Evolutionary conservation across 2,888 invertebrate genomes (phyloP).

Genomic region (Ochropleura leucogaster): DNA sequence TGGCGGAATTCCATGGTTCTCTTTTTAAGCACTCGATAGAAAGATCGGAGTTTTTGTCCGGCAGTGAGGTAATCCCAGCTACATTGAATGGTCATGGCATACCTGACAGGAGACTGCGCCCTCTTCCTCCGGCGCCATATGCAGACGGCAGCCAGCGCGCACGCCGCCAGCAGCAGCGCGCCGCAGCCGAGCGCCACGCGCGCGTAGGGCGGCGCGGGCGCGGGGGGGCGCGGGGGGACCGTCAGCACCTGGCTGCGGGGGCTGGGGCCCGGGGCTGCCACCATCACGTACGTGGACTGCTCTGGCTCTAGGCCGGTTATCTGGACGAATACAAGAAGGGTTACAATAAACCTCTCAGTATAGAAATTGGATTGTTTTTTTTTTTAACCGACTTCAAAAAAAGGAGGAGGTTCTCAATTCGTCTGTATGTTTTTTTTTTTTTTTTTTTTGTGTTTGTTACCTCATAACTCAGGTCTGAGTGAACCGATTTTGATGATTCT

Average conservation of each 20-base stretch:
- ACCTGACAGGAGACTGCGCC: constrained; percentile 75
- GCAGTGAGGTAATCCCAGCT: too few relatives aligned
- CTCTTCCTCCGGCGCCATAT: constrained; percentile 84
- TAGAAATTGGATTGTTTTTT: not conserved
- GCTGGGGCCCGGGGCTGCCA: constrained; percentile 71
- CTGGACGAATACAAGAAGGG: constrained; percentile 61
- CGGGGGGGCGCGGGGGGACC: constrained; percentile 72
- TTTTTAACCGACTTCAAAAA: too few relatives aligned
- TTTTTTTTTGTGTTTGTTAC: too few relatives aligned
- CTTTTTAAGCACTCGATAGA: too few relatives aligned
- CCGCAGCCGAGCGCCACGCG: constrained; percentile 86
- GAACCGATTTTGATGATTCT: too few relatives aligned
- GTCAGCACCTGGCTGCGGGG: constrained; percentile 76
- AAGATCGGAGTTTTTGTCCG: too few relatives aligned
- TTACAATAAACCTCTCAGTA: not conserved
- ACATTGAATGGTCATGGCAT: not conserved
- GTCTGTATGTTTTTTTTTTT: too few relatives aligned
- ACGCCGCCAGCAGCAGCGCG: constrained; percentile 82
- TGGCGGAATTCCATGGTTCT: too few relatives aligned
- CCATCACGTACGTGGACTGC: constrained; percentile 81
- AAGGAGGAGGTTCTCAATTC: too few relatives aligned
- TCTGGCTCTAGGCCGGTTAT: constrained; percentile 74
- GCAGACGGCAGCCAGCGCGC: constrained; percentile 83
- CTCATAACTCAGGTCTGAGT: too few relatives aligned
- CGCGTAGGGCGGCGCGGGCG: constrained; percentile 68